Base-by-base conservation (phyloP, 2,888 invertebrate genomes). In the Cephus pulcher region DNA sequence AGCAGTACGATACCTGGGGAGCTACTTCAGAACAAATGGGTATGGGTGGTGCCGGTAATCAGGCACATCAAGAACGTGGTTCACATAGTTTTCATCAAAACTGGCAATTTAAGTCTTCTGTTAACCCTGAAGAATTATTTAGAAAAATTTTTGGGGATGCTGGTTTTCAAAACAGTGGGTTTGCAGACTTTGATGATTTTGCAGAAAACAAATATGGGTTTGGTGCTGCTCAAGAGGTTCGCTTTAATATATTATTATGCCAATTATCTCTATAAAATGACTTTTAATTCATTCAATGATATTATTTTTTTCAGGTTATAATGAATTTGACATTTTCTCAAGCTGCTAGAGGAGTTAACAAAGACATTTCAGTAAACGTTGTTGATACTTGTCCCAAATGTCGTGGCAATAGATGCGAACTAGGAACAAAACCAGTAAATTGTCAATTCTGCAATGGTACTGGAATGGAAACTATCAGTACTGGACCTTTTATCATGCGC, bases 81-180 rank as follows among this genome's bases (percentile, higher is more conserved):
- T 89, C 89, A 23, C 87, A 88, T 30, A 95, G 95, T 11, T 96
- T 95, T 87, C 93, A 94, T 73, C 95, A 96, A 86, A 94, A 94
- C 84, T 98, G 97, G 97, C 95, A 96, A 86, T 98, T 97, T 90
- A 96, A 96, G 83, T 96, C 97, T 0, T 95, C 95, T 12, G 95
- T 99, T 84, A 98, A 99, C 92, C 98, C 99, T 0, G 99, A 99
- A 89, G 99, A 99, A 91, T 92, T 99, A 69, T 99, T 99, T 92
- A 94, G 98, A 77, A 98, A 97, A 92, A 99, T 99, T 88, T 99
- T 99, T 91, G 97, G 97, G n/a, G 96, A 96, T 85, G 95, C 95
- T 37, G 95, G 95, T 56, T 96, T 96, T 88, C 94, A 95, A 77
- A 93, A 93, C 83, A 87, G 89, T 11, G 88, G 90, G 77, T 93